These are phyloP conservation scores for Channa maculata DNA, from an alignment of 2,113 vertebrate genomes.

Conservation along the genomic window DNA sequence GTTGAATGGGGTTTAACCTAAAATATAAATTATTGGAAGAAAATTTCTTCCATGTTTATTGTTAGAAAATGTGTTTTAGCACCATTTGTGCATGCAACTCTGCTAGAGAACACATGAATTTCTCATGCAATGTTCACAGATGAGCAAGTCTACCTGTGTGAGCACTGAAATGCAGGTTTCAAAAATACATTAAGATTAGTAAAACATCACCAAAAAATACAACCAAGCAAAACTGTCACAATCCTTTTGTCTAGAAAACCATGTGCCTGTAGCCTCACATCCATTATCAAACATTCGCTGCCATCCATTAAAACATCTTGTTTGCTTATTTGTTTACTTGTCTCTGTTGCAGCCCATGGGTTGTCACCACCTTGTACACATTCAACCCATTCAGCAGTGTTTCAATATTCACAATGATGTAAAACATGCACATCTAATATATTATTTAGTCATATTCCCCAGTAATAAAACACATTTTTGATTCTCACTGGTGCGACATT, in stretches of 20 bases:
- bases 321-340: constrained; percentile 75
- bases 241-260: constrained; percentile 75
- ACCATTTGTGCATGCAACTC: not conserved
- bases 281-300: constrained; percentile 65
- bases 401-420: constrained; percentile 92
- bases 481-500: constrained; percentile 83
- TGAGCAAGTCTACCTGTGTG: constrained; percentile 38
- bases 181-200: constrained; percentile 55
- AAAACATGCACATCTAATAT: constrained; percentile 87
- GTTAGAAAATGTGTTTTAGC: not conserved
- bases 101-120: constrained; percentile 31
- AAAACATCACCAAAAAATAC: constrained; percentile 58
- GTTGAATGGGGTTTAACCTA: not conserved
- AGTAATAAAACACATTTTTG: constrained; percentile 84
- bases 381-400: constrained; percentile 80
- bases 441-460: constrained; percentile 91
- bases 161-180: constrained; percentile 25
- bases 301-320: constrained; percentile 81
- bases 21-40: constrained; percentile 1
- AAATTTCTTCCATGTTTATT: constrained; percentile 13
- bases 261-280: constrained; percentile 68
- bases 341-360: constrained; percentile 52
- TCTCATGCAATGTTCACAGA: constrained; percentile 48
- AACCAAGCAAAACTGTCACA: constrained; percentile 83
- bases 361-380: constrained; percentile 79